A percentile compares a stretch with the other conserved stretches of the same genome.
These are phyloP conservation scores for Hanleya hanleyi DNA, from an alignment of 2,888 invertebrate genomes.

Conservation along the genomic window DNA sequence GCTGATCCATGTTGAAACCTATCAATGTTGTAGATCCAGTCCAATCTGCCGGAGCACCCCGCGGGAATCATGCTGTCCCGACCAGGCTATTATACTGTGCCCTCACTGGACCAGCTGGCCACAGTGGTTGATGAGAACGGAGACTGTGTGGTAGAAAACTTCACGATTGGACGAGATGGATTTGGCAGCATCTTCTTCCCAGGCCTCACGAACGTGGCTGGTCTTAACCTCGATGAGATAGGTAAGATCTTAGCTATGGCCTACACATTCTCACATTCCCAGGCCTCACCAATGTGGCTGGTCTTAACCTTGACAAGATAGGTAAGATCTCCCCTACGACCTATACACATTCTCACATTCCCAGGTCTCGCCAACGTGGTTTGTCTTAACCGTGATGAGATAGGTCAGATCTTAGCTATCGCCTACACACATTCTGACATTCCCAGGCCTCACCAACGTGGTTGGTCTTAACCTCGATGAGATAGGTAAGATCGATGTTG, in stretches of 20 bases:
- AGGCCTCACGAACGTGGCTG: constrained; percentile 87
- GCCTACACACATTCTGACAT: constrained; percentile 70
- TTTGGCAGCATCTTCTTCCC: constrained; percentile 93
- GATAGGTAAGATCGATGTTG: constrained; percentile 84
- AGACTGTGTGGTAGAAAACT: constrained; percentile 87
- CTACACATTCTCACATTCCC: too few relatives aligned
- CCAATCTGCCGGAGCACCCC: constrained; percentile 74
- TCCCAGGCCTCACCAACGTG: constrained; percentile 87
- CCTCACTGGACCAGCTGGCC: constrained; percentile 85
- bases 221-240: constrained; percentile 88
- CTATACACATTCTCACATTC: too few relatives aligned
- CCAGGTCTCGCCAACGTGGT: too few relatives aligned
- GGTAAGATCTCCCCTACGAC: too few relatives aligned
- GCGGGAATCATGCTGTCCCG: constrained; percentile 85
- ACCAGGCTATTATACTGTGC: constrained; percentile 93
- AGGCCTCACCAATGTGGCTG: constrained; percentile 87
- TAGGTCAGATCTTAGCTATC: too few relatives aligned
- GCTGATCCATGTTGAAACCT: too few relatives aligned
- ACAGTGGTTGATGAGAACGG: constrained; percentile 80
- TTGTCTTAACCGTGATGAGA: too few relatives aligned
- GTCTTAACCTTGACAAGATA: constrained; percentile 88
- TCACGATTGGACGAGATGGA: constrained; percentile 90
- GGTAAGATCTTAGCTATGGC: too few relatives aligned
- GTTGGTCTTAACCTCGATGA: constrained; percentile 90
- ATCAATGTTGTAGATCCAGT: too few relatives aligned